Evolutionary conservation across 2,888 invertebrate species (phyloP).

Genomic region (Epistrophella euchroma): DNA sequence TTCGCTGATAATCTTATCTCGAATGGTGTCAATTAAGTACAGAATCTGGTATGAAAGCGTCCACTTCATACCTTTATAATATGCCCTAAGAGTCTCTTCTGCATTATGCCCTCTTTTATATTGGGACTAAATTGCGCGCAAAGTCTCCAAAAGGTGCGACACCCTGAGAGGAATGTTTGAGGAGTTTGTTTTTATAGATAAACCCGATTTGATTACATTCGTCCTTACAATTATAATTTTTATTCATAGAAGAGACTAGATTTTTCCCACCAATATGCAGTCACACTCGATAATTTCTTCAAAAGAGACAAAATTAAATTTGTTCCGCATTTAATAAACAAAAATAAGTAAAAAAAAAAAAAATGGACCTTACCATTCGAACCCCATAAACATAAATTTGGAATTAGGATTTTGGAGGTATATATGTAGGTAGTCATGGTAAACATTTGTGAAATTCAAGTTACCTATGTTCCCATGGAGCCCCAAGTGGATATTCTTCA

Average conservation of each 20-base stretch:
- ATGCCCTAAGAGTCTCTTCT: constrained; percentile 60
- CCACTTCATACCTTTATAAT: constrained; percentile 68
- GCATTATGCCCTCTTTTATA: constrained; percentile 28
- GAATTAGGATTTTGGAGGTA: background rate
- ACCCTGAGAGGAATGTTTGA: constrained; percentile 46
- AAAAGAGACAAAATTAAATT: constrained; percentile 39
- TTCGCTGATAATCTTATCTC: constrained; percentile 77
- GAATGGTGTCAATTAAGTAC: constrained; percentile 77
- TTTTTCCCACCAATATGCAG: constrained; percentile 10
- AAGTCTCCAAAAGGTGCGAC: constrained; percentile 21
- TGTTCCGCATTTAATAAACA: constrained; percentile 16
- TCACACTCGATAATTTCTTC: background rate
- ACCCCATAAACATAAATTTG: background rate
- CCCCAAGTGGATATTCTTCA: constrained; percentile 68
- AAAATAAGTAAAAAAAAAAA: background rate
- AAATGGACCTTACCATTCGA: background rate
- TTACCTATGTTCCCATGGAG: constrained; percentile 77
- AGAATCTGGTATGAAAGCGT: constrained; percentile 77
- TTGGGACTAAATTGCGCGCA: background rate
- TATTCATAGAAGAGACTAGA: constrained; percentile 30
- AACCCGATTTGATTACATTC: constrained; percentile 68
- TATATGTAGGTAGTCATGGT: background rate
- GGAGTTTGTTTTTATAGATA: constrained; percentile 46
- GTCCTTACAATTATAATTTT: constrained; percentile 22
- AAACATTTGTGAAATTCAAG: constrained; percentile 77